Evolutionary conservation across 2,797 vertebrate genomes (phyloP).

Genomic region (Pteronotus mesoamericanus): DNA sequence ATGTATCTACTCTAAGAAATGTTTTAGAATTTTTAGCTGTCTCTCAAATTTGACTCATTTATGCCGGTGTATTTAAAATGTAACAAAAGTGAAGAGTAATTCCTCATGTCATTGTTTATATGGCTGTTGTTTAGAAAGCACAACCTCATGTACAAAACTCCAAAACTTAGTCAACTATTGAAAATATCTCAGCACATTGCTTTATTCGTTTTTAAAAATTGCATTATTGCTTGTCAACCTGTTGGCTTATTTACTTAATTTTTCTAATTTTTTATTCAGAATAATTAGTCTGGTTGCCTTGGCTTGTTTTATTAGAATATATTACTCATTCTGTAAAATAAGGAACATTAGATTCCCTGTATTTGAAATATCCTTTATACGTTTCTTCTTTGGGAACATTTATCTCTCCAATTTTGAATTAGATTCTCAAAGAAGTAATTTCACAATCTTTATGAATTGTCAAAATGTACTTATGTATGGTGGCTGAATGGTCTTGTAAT

Average conservation of each 20-base stretch:
- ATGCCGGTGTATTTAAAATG: neutral
- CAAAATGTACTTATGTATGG: conserved; percentile 45
- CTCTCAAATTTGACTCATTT: neutral
- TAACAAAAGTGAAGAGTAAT: conserved; percentile 16
- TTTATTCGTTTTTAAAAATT: neutral
- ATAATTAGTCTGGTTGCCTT: neutral
- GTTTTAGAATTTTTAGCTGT: neutral
- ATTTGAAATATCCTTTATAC: neutral
- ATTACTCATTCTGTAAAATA: neutral
- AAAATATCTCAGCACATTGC: neutral
- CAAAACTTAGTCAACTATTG: neutral
- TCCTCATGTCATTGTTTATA: neutral
- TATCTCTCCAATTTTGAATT: conserved; percentile 33
- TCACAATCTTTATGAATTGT: conserved; percentile 36
- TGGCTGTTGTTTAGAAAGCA: neutral
- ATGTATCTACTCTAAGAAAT: neutral
- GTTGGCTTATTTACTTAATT: conserved; percentile 18
- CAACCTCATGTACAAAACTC: neutral
- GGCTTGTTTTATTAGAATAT: neutral
- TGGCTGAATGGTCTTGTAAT: neutral
- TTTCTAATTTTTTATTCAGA: conserved; percentile 8
- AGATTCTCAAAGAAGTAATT: conserved; percentile 47
- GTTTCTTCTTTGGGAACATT: neutral
- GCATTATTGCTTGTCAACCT: neutral
- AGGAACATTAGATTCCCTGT: neutral